These are phyloP conservation scores for Borostomias antarcticus DNA, from an alignment of 2,797 vertebrate species.

Conservation along the genomic window DNA sequence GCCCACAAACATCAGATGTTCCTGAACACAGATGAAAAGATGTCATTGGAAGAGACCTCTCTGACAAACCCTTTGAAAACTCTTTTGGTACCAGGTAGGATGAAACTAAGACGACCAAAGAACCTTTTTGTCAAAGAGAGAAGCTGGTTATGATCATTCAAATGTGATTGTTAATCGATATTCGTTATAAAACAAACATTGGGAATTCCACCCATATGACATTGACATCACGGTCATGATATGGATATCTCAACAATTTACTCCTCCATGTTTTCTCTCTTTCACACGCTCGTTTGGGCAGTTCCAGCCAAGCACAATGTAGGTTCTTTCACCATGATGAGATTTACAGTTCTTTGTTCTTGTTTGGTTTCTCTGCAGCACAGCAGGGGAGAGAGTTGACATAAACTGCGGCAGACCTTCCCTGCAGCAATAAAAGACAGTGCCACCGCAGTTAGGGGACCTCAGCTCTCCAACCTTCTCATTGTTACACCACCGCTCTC, in stretches of 20 bases:
- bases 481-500: neutral
- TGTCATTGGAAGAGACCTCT: too few species aligned
- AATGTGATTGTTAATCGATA: neutral
- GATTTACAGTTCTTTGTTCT: slow-evolving; percentile 25
- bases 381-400: neutral
- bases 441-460: neutral
- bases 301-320: slow-evolving; percentile 45
- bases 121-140: too few species aligned
- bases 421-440: neutral
- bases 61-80: neutral
- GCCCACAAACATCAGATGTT: neutral
- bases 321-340: slow-evolving; percentile 32
- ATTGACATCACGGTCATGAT: slow-evolving; percentile 33
- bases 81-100: too few species aligned
- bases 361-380: slow-evolving; percentile 37
- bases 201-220: slow-evolving; percentile 27
- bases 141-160: neutral
- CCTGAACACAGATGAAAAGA: neutral
- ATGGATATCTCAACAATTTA: slow-evolving; percentile 38
- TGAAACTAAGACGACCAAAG: too few species aligned
- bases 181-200: neutral
- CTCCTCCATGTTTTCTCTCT: slow-evolving; percentile 31
- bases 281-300: slow-evolving; percentile 17
- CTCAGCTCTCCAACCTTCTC: neutral
- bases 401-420: slow-evolving; percentile 24